Base-by-base conservation (phyloP, 2,797 vertebrate species). In the Spheniscus humboldti region DNA sequence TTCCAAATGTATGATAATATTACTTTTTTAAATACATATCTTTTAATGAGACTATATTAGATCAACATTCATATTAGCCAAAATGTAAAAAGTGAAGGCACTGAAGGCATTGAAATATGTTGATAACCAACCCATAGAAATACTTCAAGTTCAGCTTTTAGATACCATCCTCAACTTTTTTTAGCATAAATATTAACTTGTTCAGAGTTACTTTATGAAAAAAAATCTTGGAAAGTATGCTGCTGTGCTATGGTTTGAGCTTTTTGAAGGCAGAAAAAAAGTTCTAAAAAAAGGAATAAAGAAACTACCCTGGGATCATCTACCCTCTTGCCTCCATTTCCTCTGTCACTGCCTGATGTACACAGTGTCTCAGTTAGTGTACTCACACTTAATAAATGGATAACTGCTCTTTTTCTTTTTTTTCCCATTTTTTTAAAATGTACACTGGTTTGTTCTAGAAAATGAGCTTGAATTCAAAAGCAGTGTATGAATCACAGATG, bases 381-480 rank as follows among this genome's bases (percentile, higher is more conserved):
- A 14, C 13, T 31, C 1, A 0, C 11, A 56, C 4, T 41, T 53
- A 37, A 71, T 25, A 62, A 71, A 71, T 37, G 7, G 11, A 28
- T 68, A 87, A n/a, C 6, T 72, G 6, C 23, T 82, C 5, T 33
- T 4, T 68, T 43, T 63, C 17, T 35, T 63, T 10, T 66, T 66
- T 31, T 6, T 5, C 1, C 1, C 5, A 1, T 10, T 50, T 20
- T 57, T 1, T 6, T 13, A 71, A 55, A 23, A 20, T 19, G 4
- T 30, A 48, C 2, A 35, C 11, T 72, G 5, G 2, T 43, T 76
- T 84, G 33, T 74, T 72, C 33, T 50, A 78, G 62, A 90, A 88
- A 62, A 55, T 14, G 8, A 78, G 1, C 13, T 57, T 75, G n/a
- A 92, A 77, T 66, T 87, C 39, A 89, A 85, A 62, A 6, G 6